phyloP scores from a whole-genome alignment of 2,797 vertebrate species.

The Odontamblyopus lacepedii region DNA sequence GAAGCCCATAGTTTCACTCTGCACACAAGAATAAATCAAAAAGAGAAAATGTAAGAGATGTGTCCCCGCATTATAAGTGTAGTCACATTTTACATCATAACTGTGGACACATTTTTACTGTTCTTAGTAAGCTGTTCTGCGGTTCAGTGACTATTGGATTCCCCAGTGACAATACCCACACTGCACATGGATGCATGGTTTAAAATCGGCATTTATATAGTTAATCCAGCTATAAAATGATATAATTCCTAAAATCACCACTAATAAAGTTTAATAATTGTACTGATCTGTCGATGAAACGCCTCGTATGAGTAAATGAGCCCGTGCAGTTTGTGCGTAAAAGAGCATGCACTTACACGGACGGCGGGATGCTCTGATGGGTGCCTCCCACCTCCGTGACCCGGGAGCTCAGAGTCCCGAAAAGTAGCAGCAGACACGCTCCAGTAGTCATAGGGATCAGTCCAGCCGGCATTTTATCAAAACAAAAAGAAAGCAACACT shows the following conservation, averaged over 20 bases:
- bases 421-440: constrained; percentile 79
- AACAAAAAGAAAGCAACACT: constrained; percentile 36
- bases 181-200: background rate
- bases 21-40: constrained; percentile 22
- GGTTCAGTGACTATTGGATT: background rate
- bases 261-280: background rate
- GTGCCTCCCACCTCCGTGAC: constrained; percentile 81
- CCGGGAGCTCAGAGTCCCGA: constrained; percentile 78
- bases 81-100: background rate
- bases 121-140: background rate
- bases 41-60: background rate
- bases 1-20: constrained; percentile 99
- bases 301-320: background rate
- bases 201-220: background rate
- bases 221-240: background rate
- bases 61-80: background rate
- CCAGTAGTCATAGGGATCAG: constrained; percentile 62
- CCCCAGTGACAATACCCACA: background rate
- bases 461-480: constrained; percentile 78
- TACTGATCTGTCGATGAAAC: background rate
- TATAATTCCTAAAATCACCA: background rate
- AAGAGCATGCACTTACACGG: constrained; percentile 87
- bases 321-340: constrained; percentile 16
- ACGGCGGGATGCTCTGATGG: constrained; percentile 94
- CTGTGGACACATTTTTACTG: background rate